Conservation (phyloP, 2,113 vertebrate species). For the Misgurnus anguillicaudatus region DNA sequence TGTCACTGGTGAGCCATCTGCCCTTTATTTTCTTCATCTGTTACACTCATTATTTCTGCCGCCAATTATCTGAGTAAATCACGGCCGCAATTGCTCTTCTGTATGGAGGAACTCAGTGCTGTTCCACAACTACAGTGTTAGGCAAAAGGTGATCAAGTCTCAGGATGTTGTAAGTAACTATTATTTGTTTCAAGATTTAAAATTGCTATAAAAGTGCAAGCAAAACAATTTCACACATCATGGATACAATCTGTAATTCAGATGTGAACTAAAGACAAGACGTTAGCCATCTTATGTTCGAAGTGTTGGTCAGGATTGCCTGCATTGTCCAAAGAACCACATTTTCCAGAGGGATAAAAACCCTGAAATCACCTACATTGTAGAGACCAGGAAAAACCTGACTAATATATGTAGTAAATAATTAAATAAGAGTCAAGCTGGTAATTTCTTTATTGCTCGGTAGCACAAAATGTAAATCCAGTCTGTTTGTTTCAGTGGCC, state of each 20-base stretch:
- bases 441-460: too few species aligned
- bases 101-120: background rate
- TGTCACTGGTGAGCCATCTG: background rate
- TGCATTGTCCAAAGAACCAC: too few species aligned
- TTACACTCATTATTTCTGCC: constrained; percentile 3
- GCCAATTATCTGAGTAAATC: constrained; percentile 12
- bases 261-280: background rate
- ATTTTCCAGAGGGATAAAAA: too few species aligned
- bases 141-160: background rate
- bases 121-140: background rate
- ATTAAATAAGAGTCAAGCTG: too few species aligned
- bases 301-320: too few species aligned
- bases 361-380: too few species aligned
- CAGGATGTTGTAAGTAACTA: background rate
- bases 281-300: too few species aligned
- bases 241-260: background rate
- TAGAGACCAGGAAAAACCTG: too few species aligned
- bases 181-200: background rate
- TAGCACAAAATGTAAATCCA: too few species aligned
- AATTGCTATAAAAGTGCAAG: background rate
- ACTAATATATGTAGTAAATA: too few species aligned
- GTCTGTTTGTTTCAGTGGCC: too few species aligned
- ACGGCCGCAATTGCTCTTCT: background rate
- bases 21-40: background rate
- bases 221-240: background rate